Evolutionary conservation across 2,797 vertebrate species (phyloP).

Genomic region (Distichodus sexfasciatus): DNA sequence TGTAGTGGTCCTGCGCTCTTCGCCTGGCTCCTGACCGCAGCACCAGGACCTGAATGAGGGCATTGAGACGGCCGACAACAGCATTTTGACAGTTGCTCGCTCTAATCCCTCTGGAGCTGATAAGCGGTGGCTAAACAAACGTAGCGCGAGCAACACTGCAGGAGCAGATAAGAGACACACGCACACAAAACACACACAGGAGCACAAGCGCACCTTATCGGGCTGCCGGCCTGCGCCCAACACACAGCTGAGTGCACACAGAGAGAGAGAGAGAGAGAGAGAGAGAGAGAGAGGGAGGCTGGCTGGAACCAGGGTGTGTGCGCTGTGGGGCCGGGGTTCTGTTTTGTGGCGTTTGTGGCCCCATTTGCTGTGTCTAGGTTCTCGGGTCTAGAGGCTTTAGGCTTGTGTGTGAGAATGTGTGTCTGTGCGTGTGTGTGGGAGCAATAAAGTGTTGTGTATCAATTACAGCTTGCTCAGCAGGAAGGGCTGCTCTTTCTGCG

Average conservation of each 20-base stretch:
- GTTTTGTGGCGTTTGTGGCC: slow-evolving; percentile 16
- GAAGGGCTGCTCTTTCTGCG: slow-evolving; percentile 16
- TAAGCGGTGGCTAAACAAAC: slow-evolving; percentile 72
- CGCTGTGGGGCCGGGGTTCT: background rate
- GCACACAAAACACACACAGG: slow-evolving; percentile 26
- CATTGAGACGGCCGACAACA: slow-evolving; percentile 35
- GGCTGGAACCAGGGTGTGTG: slow-evolving; percentile 9
- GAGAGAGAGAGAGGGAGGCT: too few relatives aligned
- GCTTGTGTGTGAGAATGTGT: background rate
- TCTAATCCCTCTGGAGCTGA: slow-evolving; percentile 61
- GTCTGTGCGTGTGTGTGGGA: slow-evolving; percentile 5
- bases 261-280: too few relatives aligned
- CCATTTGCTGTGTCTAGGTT: background rate
- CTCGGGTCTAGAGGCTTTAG: background rate
- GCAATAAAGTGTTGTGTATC: slow-evolving; percentile 26
- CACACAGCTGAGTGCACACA: slow-evolving; percentile 38
- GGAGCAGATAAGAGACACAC: slow-evolving; percentile 64
- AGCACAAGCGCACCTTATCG: slow-evolving; percentile 25
- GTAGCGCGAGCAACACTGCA: slow-evolving; percentile 65
- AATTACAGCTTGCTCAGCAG: slow-evolving; percentile 38
- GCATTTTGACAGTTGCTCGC: slow-evolving; percentile 58
- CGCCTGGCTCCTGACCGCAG: background rate
- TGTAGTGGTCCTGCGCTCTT: background rate
- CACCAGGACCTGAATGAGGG: slow-evolving; percentile 27
- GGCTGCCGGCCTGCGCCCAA: slow-evolving; percentile 23